Base-by-base conservation (phyloP, 2,888 invertebrate species). In the Arctia plantaginis region DNA sequence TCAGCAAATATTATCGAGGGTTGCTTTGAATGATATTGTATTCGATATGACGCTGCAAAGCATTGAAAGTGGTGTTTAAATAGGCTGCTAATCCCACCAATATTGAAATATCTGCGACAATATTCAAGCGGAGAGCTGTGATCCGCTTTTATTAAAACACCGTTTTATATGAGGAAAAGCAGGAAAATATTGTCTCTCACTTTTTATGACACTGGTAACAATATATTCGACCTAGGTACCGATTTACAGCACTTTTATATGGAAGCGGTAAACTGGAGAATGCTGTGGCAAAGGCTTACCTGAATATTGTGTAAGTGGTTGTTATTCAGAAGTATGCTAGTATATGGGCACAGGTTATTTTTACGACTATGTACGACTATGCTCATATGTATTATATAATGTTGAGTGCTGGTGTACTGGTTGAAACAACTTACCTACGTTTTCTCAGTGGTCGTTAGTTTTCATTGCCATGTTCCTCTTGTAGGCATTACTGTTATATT, bases 31-130 rank as follows among this genome's bases (percentile, higher is more conserved):
- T 90, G 92, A 92, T 93, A 93, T 94, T 94, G 94, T 95, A 94
- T 94, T 90, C 93, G 90, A 93, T 94, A 92, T 93, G 92, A 90
- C 91, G 89, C 87, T 87, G 91, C 86, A 90, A 87, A 87, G 89
- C 91, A 93, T 93, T 93, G 91, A 93, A 90, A 90, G 89, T 89
- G 91, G 89, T 95, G 94, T 95, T 95, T 95, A 94, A 95, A 94
- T 93, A 94, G 95, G 94, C 92, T 90, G 92, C 93, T 95, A 95
- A 95, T 95, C 94, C 94, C 85, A 91, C 94, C 95, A 94, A 94
- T 95, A 95, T 95, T 95, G 95, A 95, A 95, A 95, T 94, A 95
- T 95, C 95, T 90, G 92, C 92, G 94, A 95, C 95, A 95, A 94
- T 95, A 94, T 95, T 93, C 94, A 90, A 88, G 84, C 89, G 90